Conservation (phyloP, 2,113 vertebrate genomes). For the Paralichthys olivaceus region DNA sequence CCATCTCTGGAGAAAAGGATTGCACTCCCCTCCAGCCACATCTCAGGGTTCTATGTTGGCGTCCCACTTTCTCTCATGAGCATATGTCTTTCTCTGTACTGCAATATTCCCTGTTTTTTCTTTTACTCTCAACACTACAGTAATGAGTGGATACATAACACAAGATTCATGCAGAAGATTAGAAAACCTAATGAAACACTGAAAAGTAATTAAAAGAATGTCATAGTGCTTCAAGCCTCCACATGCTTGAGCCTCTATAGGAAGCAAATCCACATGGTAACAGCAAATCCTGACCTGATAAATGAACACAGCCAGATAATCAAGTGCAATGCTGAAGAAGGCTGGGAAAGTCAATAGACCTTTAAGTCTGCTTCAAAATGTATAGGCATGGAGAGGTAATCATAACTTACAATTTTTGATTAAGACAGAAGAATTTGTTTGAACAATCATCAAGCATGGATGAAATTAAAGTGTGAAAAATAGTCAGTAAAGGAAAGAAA, state of each 20-base stretch:
- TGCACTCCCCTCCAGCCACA: constrained; percentile 60
- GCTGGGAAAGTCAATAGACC: neutral
- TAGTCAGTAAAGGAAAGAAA: neutral
- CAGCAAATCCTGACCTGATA: neutral
- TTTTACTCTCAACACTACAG: constrained; percentile 3
- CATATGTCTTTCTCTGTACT: constrained; percentile 25
- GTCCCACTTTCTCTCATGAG: constrained; percentile 51
- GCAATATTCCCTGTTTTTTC: constrained; percentile 7
- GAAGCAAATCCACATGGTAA: constrained; percentile 2
- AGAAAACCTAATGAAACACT: neutral
- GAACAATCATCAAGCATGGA: neutral
- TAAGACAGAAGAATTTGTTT: neutral
- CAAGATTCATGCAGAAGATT: constrained; percentile 2
- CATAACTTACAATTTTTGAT: constrained; percentile 3
- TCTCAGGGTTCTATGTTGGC: constrained; percentile 51
- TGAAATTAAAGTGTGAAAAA: constrained; percentile 1
- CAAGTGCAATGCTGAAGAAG: neutral
- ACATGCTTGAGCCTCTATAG: neutral
- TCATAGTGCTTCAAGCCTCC: neutral
- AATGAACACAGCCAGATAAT: constrained; percentile 4
- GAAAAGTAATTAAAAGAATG: constrained; percentile 7
- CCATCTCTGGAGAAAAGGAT: constrained; percentile 60
- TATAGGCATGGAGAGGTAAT: too few species aligned
- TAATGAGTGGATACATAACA: constrained; percentile 7
- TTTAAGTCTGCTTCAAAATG: neutral